Percentiles rank a stretch among this genome's conserved stretches.
Evolutionary conservation across 2,797 vertebrate genomes (phyloP).

Genomic region (Coilia nasus): DNA sequence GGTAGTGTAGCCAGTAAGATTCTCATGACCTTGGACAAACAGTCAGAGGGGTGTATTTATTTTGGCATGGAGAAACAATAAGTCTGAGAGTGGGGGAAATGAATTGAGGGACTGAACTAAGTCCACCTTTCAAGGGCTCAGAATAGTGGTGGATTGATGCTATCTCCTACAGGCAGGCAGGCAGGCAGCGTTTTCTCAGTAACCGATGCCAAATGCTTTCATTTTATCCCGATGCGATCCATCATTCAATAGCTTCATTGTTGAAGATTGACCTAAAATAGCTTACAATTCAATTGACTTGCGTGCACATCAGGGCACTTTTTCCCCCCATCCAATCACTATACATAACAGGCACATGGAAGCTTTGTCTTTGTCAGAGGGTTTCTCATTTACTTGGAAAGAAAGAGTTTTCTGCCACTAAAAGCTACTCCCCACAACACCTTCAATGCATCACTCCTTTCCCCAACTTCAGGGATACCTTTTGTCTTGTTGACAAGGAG

Average conservation of each 20-base stretch:
- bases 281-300: slow-evolving; percentile 27
- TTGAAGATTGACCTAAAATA: slow-evolving; percentile 25
- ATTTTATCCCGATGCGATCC: slow-evolving; percentile 22
- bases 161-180: slow-evolving; percentile 30
- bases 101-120: slow-evolving; percentile 56
- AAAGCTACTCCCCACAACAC: slow-evolving; percentile 20
- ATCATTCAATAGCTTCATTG: slow-evolving; percentile 24
- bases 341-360: slow-evolving; percentile 26
- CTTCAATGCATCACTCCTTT: slow-evolving; percentile 22
- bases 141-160: slow-evolving; percentile 40
- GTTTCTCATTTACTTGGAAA: slow-evolving; percentile 20
- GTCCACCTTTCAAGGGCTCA: slow-evolving; percentile 53
- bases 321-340: slow-evolving; percentile 10
- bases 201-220: slow-evolving; percentile 17
- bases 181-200: neutral
- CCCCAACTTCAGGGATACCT: slow-evolving; percentile 23
- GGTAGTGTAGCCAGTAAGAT: neutral
- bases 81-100: slow-evolving; percentile 62
- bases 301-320: slow-evolving; percentile 27
- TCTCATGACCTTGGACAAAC: slow-evolving; percentile 55
- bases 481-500: slow-evolving; percentile 7
- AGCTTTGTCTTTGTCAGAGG: slow-evolving; percentile 25
- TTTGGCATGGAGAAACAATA: slow-evolving; percentile 55
- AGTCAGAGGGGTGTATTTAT: slow-evolving; percentile 58
- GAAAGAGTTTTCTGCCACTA: slow-evolving; percentile 25